A percentile compares a stretch with the other conserved stretches of the same genome.
These are phyloP conservation scores for Chaetorhynchus papuensis DNA, from an alignment of 2,113 vertebrate species.

Conservation along the genomic window DNA sequence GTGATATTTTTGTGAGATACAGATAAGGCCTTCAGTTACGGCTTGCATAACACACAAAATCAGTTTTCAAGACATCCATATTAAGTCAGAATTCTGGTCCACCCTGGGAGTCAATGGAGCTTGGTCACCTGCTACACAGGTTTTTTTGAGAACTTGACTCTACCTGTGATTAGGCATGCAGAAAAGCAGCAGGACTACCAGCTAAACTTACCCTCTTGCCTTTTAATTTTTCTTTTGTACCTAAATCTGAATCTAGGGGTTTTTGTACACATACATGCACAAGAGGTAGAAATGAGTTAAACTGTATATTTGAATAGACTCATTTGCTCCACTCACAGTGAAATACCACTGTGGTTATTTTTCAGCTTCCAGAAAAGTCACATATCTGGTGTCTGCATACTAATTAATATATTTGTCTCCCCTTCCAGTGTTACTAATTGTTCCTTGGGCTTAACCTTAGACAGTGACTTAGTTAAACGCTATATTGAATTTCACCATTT, in stretches of 20 bases:
- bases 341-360: not conserved
- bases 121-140: not conserved
- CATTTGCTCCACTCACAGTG: not conserved
- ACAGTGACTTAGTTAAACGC: conserved; percentile 48
- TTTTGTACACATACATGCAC: not conserved
- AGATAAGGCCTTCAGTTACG: not conserved
- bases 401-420: conserved; percentile 43
- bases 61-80: not conserved
- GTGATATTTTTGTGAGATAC: not conserved
- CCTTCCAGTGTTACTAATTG: conserved; percentile 2
- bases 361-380: not conserved
- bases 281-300: not conserved
- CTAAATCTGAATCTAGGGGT: not conserved
- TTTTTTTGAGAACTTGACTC: not conserved
- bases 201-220: not conserved
- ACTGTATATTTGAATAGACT: not conserved
- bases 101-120: accelerated
- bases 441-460: conserved; percentile 52
- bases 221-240: not conserved
- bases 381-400: not conserved
- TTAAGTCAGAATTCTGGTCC: not conserved
- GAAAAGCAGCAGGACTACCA: not conserved
- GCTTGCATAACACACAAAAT: not conserved
- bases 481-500: conserved; percentile 64
- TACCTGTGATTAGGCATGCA: accelerated